A percentile compares a stretch with the other conserved stretches of the same genome.
Conservation (phyloP, 2,888 invertebrate species). For the Drosophila melanocephala region DNA sequence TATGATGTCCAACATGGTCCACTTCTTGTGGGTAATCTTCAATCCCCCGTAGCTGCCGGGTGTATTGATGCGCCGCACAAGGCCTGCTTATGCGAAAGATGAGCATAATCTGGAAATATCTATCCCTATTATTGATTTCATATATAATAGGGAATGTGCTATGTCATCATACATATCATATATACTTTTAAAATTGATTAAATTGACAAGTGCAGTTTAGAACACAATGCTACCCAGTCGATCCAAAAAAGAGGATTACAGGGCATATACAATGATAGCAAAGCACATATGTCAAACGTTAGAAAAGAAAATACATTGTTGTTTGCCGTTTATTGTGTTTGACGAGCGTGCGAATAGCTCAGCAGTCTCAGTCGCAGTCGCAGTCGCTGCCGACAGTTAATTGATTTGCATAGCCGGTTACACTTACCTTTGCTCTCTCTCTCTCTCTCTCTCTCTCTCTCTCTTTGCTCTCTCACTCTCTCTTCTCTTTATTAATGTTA, state of each 20-base stretch:
- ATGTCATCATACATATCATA: neutral
- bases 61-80: conserved; percentile 11
- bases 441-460: neutral
- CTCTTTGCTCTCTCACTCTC: conserved; percentile 27
- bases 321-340: conserved; percentile 4
- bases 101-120: neutral
- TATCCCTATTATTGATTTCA: neutral
- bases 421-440: conserved; percentile 46
- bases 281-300: neutral
- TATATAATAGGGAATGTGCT: neutral
- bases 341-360: conserved; percentile 21
- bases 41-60: conserved; percentile 12
- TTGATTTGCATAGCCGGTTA: conserved; percentile 70
- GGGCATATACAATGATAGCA: conserved; percentile 8
- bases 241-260: neutral
- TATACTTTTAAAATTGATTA: neutral
- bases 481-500: conserved; percentile 6
- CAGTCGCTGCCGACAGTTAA: conserved; percentile 28
- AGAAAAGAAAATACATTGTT: neutral
- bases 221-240: neutral
- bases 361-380: conserved; percentile 10
- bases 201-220: neutral
- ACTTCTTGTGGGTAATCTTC: conserved; percentile 32
- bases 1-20: conserved; percentile 33
- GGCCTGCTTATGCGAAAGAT: conserved; percentile 22